A percentile compares a stretch with the other conserved stretches of the same genome.
Evolutionary conservation across 2,888 invertebrate species (phyloP).

Genomic region (Vesta saturnalis): DNA sequence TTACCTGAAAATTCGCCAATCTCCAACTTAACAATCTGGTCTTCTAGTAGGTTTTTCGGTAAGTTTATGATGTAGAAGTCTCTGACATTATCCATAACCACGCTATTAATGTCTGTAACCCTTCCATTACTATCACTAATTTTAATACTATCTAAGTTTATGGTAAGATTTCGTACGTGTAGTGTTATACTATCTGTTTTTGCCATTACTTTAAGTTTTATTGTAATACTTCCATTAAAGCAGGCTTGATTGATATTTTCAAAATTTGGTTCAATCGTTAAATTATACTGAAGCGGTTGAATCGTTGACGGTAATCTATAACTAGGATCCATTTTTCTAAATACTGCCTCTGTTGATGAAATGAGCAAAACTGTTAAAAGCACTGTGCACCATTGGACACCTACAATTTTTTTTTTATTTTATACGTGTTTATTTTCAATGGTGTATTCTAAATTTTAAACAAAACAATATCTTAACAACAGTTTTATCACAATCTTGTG

Average conservation of each 20-base stretch:
- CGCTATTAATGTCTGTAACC: not conserved
- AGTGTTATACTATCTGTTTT: slow-evolving; percentile 31
- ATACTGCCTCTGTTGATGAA: not conserved
- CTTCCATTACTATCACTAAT: slow-evolving; percentile 7
- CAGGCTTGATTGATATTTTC: slow-evolving; percentile 7
- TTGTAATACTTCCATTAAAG: slow-evolving; percentile 36
- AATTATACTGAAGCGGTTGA: slow-evolving; percentile 4
- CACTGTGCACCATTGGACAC: not conserved
- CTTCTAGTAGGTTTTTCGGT: not conserved
- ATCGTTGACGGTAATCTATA: not conserved
- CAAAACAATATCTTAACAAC: too few relatives aligned
- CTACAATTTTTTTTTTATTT: too few relatives aligned
- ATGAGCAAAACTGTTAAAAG: not conserved
- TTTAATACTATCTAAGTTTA: slow-evolving; percentile 7
- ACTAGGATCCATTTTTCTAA: not conserved
- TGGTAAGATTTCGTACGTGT: slow-evolving; percentile 23
- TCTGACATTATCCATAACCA: slow-evolving; percentile 6
- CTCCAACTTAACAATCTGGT: not conserved
- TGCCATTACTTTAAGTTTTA: slow-evolving; percentile 22
- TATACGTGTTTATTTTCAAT: too few relatives aligned
- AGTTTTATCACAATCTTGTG: too few relatives aligned
- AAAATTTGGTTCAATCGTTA: slow-evolving; percentile 7
- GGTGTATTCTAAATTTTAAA: too few relatives aligned
- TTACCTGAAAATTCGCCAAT: slow-evolving; percentile 41
- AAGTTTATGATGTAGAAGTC: slow-evolving; percentile 25